Percentiles rank a stretch among this genome's conserved stretches.
Evolutionary conservation across 2,888 invertebrate species (phyloP).

Genomic region (Pristionchus entomophagus): DNA sequence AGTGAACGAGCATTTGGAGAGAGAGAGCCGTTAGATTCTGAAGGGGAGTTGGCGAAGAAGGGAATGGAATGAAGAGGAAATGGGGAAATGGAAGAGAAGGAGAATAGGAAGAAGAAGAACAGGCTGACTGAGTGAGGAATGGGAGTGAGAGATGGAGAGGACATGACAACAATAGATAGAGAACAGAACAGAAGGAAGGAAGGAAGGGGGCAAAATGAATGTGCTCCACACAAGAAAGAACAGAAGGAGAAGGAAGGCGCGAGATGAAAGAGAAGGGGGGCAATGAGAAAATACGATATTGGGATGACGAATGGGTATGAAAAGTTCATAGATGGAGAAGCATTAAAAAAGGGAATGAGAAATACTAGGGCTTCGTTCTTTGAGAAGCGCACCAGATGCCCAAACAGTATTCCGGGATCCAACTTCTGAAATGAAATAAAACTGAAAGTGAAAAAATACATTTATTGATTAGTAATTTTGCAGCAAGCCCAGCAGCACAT

Average conservation of each 20-base stretch:
- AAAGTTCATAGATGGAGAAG: too few relatives aligned
- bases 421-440: too few relatives aligned
- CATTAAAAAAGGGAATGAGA: too few relatives aligned
- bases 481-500: constrained; percentile 67
- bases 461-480: too few relatives aligned
- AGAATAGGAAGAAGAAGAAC: not conserved
- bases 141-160: too few relatives aligned
- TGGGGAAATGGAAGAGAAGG: not conserved
- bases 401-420: too few relatives aligned
- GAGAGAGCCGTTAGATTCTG: not conserved
- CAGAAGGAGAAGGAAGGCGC: not conserved
- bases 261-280: not conserved
- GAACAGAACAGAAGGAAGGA: not conserved
- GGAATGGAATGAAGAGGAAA: not conserved
- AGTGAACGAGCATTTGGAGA: not conserved
- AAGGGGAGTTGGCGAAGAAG: not conserved
- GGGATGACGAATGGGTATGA: too few relatives aligned
- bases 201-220: not conserved
- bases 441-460: too few relatives aligned
- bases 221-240: not conserved
- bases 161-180: not conserved
- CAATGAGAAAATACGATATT: not conserved
- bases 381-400: too few relatives aligned
- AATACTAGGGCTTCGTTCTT: too few relatives aligned
- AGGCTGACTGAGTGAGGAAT: too few relatives aligned